Conservation (phyloP, 2,888 invertebrate genomes). For the Calliopum simillimum region DNA sequence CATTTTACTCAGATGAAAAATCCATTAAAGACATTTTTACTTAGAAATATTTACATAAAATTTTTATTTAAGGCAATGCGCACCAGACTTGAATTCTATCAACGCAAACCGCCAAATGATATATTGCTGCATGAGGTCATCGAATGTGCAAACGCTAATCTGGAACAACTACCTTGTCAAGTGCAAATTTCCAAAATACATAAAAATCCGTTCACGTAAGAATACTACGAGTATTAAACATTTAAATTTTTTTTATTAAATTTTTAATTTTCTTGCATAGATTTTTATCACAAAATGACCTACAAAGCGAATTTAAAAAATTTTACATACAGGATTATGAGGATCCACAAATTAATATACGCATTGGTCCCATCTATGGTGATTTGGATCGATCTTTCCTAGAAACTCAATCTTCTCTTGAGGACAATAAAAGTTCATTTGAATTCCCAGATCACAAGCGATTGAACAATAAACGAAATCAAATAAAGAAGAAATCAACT, state of each 20-base stretch:
- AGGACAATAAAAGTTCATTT: slow-evolving; percentile 10
- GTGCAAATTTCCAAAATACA: slow-evolving; percentile 48
- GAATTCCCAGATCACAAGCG: slow-evolving; percentile 31
- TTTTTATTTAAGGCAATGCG: slow-evolving; percentile 51
- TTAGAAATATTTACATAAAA: too few species aligned
- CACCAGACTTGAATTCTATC: slow-evolving; percentile 41
- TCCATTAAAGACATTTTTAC: too few species aligned
- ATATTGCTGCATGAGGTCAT: slow-evolving; percentile 52
- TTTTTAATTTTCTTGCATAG: slow-evolving; percentile 32
- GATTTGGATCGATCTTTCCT: slow-evolving; percentile 41
- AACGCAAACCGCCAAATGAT: slow-evolving; percentile 46
- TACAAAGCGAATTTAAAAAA: slow-evolving; percentile 44
- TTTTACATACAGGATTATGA: slow-evolving; percentile 44
- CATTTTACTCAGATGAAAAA: too few species aligned
- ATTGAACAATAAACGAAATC: slow-evolving; percentile 33
- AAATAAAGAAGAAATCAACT: slow-evolving; percentile 28
- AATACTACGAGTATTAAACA: slow-evolving; percentile 4
- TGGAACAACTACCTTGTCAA: slow-evolving; percentile 55
- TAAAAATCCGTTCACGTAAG: slow-evolving; percentile 57
- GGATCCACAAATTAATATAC: slow-evolving; percentile 53
- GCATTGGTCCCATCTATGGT: slow-evolving; percentile 48
- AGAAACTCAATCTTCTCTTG: slow-evolving; percentile 29
- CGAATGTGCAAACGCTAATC: slow-evolving; percentile 42
- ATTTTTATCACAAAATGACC: slow-evolving; percentile 46
- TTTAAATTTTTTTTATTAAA: not conserved